These are phyloP conservation scores for Nomada ferruginata DNA, from an alignment of 2,888 invertebrate genomes.

Conservation along the genomic window DNA sequence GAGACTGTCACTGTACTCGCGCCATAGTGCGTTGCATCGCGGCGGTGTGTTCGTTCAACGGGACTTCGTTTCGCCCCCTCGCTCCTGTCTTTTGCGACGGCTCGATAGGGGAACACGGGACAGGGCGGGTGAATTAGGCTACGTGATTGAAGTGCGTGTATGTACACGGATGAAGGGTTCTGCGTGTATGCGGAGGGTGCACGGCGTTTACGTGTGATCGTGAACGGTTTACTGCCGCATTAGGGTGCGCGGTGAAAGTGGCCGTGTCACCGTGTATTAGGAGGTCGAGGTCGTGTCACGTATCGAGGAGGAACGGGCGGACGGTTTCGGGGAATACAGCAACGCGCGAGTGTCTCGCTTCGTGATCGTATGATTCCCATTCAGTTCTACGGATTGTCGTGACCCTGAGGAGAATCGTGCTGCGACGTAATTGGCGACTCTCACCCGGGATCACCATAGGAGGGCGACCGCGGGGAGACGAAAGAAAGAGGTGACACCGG, in stretches of 20 bases:
- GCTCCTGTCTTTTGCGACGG: too few species aligned
- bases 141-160: background rate
- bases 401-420: constrained; percentile 30
- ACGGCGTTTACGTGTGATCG: background rate
- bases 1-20: constrained; percentile 10
- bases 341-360: background rate
- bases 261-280: constrained; percentile 57
- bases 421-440: constrained; percentile 26
- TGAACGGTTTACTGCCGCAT: background rate
- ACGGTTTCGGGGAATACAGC: background rate
- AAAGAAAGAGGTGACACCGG: constrained; percentile 19
- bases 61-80: too few species aligned
- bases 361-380: constrained; percentile 1
- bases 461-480: background rate
- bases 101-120: too few species aligned
- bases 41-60: background rate
- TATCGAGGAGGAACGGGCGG: background rate
- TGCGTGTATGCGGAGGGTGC: background rate
- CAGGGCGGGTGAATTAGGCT: too few species aligned
- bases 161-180: background rate
- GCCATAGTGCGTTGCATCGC: constrained; percentile 36
- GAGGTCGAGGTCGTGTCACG: constrained; percentile 69
- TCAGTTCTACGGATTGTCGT: constrained; percentile 3
- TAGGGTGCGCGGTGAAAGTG: constrained; percentile 63
- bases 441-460: constrained; percentile 1